These are phyloP conservation scores for Phasianus colchicus DNA, from an alignment of 2,113 vertebrate species.

Conservation along the genomic window DNA sequence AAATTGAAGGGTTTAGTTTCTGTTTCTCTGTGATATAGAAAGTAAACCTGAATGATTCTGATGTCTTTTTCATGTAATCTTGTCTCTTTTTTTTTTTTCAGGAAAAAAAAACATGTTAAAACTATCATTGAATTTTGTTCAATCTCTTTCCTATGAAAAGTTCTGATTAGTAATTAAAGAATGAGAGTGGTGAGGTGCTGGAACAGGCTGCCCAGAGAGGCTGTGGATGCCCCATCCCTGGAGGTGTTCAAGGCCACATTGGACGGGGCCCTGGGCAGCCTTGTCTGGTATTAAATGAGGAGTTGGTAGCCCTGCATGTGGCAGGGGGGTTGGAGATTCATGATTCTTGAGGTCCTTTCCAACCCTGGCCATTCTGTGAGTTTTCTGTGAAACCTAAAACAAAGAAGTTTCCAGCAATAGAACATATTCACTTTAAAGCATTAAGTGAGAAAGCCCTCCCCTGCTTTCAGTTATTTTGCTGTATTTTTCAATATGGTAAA, in stretches of 20 bases:
- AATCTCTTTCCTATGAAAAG: not conserved
- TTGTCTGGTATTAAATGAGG: too few species aligned
- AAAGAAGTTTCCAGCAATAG: not conserved
- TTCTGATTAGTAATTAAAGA: not conserved
- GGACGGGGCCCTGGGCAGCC: too few species aligned
- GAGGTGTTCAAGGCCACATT: too few species aligned
- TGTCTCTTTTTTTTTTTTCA: not conserved
- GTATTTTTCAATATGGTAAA: not conserved
- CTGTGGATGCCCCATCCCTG: too few species aligned
- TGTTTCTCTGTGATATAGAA: not conserved
- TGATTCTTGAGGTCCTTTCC: too few species aligned
- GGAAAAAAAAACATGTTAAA: not conserved
- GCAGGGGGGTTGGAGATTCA: too few species aligned
- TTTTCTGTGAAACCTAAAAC: not conserved
- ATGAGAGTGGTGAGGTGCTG: not conserved
- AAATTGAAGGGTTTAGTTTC: not conserved
- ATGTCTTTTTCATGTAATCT: not conserved
- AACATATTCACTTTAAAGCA: rapidly evolving
- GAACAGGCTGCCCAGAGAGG: too few species aligned
- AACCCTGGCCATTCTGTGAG: too few species aligned
- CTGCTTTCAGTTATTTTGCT: not conserved
- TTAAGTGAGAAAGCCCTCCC: not conserved
- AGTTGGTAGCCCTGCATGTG: too few species aligned
- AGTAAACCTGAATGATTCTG: not conserved
- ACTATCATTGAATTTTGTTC: not conserved